These are phyloP conservation scores for Mnemiopsis leidyi DNA, from an alignment of 37 sponge, comb jelly and placozoan genomes.

Conservation along the genomic window DNA sequence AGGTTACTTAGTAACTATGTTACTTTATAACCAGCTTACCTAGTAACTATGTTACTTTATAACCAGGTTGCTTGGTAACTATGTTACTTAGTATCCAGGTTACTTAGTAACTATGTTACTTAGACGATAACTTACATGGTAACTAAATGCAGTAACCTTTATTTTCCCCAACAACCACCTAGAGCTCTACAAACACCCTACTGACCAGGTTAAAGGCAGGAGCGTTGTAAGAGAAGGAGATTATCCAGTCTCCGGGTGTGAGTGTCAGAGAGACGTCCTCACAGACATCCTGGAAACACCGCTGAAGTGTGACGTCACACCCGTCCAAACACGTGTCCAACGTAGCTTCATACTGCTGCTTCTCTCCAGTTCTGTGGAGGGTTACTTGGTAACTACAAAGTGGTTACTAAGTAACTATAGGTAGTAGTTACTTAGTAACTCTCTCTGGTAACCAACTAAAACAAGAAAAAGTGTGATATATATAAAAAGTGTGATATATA, in stretches of 20 bases:
- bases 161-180: neutral
- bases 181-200: neutral
- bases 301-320: constrained; percentile 44
- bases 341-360: neutral
- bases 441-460: neutral
- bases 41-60: neutral
- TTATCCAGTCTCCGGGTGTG: constrained; percentile 23
- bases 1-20: neutral
- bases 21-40: neutral
- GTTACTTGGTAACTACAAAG: neutral
- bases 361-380: neutral
- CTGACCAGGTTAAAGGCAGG: constrained; percentile 46
- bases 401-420: neutral
- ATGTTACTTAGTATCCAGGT: neutral
- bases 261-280: neutral
- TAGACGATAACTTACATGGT: neutral
- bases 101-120: neutral
- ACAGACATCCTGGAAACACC: neutral
- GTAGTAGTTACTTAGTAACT: neutral
- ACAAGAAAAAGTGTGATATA: neutral
- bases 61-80: neutral
- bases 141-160: neutral
- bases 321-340: constrained; percentile 35
- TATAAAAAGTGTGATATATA: neutral
- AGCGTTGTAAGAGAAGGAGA: constrained; percentile 43